Base-by-base conservation (phyloP, 2,113 vertebrate genomes). In the Ramphastos sulfuratus region DNA sequence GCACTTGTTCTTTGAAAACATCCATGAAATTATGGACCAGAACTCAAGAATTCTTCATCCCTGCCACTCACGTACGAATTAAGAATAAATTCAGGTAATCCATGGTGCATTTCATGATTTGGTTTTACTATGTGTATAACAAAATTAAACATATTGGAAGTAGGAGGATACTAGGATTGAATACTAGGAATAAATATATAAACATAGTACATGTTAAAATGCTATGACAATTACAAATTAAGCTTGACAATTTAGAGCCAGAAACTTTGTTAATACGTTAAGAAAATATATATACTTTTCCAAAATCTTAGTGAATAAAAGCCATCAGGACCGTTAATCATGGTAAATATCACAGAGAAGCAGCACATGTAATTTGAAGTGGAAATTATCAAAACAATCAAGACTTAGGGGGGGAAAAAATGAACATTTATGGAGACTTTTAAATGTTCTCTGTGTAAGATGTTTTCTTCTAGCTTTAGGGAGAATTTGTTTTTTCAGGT, bases 401-500 rank as follows among this genome's bases (percentile, higher is more conserved):
- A 21, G 27, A 48, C 39, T 37, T 39, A 15, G 23, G 18, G 12
- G 24, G 23, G 24, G 24, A 52, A 52, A 24, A 52, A 52, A 52
- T 52, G 1, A 48, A 15, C 11, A 50, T 28, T 35, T 85, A 19
- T 55, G 28, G n/a, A 64, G 31, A 46, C 12, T 77, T 50, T 17
- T 66, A 72, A 66, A 42, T 66, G 13, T 56, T 76, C 59, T 75
- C 39, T 56, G 15, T 56, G 6, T 10, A 46, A 55, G 24, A 48
- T 35, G 5, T 48, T 72, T 82, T 86, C 69, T 93, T 63, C 39
- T 91, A 55, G 80, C 76, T 83, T 70, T 95, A 98, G 98, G 98
- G 98, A 82, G 89, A 96, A 89, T 94, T 78, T 46, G 97, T 96
- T 93, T 95, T 97, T 91, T 95, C 85, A 79, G 96, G n/a, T n/a